phyloP scores from a whole-genome alignment of 2,888 invertebrate species.

The Tortrix viridana region DNA sequence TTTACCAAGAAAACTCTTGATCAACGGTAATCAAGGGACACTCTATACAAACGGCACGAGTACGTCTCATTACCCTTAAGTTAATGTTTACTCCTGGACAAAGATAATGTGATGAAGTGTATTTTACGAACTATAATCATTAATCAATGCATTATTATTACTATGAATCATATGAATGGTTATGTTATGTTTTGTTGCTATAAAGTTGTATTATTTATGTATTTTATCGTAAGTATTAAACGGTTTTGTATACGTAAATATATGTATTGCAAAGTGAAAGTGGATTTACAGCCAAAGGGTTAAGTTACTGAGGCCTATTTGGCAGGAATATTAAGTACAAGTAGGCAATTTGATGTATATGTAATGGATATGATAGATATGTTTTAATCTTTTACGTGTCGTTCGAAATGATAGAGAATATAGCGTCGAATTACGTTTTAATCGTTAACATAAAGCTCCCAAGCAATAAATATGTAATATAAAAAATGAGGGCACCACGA shows the following conservation, averaged over 20 bases:
- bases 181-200: constrained; percentile 54
- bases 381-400: constrained; percentile 8
- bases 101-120: constrained; percentile 45
- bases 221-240: constrained; percentile 65
- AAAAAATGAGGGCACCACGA: no score
- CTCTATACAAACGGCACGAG: not conserved
- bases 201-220: constrained; percentile 65
- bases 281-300: constrained; percentile 59
- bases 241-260: constrained; percentile 54
- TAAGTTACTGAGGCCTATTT: constrained; percentile 21
- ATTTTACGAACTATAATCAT: constrained; percentile 42
- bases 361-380: constrained; percentile 15
- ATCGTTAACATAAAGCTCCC: not conserved
- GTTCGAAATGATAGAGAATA: constrained; percentile 13
- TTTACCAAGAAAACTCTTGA: not conserved
- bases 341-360: constrained; percentile 23
- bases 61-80: not conserved
- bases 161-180: constrained; percentile 40
- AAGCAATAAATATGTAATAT: no score
- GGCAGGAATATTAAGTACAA: constrained; percentile 36
- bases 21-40: not conserved
- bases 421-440: not conserved
- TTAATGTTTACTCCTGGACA: constrained; percentile 35
- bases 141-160: constrained; percentile 52
- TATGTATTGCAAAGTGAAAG: constrained; percentile 55